A percentile compares a stretch with the other conserved stretches of the same genome.
Evolutionary conservation across 2,113 vertebrate genomes (phyloP).

Genomic region (Petroica traversi): DNA sequence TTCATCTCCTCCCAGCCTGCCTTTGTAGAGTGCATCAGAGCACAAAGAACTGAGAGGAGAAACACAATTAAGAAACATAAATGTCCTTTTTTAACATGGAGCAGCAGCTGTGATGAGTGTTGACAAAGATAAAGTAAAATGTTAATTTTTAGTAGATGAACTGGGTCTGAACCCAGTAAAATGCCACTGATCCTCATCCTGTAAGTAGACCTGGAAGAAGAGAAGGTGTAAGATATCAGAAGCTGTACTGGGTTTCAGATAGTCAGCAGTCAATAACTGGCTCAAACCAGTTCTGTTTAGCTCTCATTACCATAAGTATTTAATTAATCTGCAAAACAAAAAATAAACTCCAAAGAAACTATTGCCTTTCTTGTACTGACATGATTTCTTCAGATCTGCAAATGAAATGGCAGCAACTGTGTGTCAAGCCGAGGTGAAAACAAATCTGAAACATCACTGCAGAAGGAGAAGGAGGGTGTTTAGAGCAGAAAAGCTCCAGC

Average conservation of each 20-base stretch:
- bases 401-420: background rate
- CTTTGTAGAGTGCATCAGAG: background rate
- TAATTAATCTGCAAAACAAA: constrained; percentile 36
- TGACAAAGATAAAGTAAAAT: background rate
- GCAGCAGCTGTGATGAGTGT: background rate
- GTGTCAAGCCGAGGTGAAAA: background rate
- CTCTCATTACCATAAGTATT: constrained; percentile 50
- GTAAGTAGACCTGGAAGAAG: background rate
- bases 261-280: constrained; percentile 5
- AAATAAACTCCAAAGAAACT: background rate
- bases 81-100: background rate
- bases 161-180: background rate
- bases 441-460: background rate
- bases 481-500: background rate
- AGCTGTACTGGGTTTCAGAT: background rate
- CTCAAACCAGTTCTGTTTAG: constrained; percentile 9
- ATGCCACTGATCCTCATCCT: background rate
- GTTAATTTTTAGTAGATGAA: background rate
- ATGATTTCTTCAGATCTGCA: constrained; percentile 39
- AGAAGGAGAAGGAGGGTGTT: background rate
- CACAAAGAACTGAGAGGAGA: background rate
- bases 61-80: background rate
- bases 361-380: constrained; percentile 34
- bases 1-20: background rate
- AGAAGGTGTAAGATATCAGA: background rate